Evolutionary conservation across 35 echinoderm and acorn worm species (phyloP).

Genomic region (Nesometra sesokonis): DNA sequence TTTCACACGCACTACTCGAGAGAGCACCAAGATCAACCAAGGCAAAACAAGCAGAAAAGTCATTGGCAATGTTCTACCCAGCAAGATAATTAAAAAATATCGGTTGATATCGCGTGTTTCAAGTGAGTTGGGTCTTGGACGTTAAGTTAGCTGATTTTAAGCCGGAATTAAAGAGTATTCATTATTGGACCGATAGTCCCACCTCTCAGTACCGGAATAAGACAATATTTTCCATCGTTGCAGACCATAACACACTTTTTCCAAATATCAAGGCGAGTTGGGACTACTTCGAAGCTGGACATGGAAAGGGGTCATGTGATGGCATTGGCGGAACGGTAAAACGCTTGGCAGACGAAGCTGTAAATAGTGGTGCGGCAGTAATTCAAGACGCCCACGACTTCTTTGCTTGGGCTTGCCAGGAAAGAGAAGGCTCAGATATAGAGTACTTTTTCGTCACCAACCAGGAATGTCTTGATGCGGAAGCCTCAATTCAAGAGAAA

Average conservation of each 20-base stretch:
- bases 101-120: background rate
- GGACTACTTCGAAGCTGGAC: conserved; percentile 41
- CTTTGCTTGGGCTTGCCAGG: too few species aligned
- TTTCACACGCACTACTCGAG: too few species aligned
- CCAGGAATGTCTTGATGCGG: too few species aligned
- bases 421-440: too few species aligned
- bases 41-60: background rate
- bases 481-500: too few species aligned
- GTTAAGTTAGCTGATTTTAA: background rate
- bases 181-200: conserved; percentile 55
- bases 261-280: conserved; percentile 9
- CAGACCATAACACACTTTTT: conserved; percentile 8
- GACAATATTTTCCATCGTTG: conserved; percentile 13
- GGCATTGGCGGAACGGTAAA: conserved; percentile 35
- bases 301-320: conserved; percentile 43
- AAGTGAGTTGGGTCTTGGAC: background rate
- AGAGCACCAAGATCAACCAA: too few species aligned
- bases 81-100: background rate
- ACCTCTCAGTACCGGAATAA: conserved; percentile 44
- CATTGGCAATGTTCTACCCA: background rate
- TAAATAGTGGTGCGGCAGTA: background rate
- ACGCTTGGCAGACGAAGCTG: background rate
- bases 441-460: too few species aligned
- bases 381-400: conserved; percentile 34
- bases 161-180: conserved; percentile 2